Percentiles rank a stretch among this genome's conserved stretches.
phyloP scores from a whole-genome alignment of 2,888 invertebrate species.

The Drosophila merina region DNA sequence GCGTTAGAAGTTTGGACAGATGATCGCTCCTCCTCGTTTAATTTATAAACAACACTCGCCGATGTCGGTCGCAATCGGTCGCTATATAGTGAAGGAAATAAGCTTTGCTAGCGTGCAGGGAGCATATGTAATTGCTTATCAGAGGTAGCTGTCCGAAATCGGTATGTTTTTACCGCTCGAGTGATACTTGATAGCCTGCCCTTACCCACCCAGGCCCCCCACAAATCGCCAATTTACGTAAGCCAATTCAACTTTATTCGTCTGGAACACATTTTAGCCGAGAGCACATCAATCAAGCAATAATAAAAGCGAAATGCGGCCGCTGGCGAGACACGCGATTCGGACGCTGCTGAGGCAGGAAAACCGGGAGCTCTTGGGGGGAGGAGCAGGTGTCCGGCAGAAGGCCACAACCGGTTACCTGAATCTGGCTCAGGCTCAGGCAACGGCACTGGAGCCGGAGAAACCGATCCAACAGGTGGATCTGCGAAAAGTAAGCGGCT shows the following conservation, averaged over 20 bases:
- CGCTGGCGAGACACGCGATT: constrained; percentile 54
- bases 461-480: constrained; percentile 45
- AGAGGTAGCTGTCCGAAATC: constrained; percentile 48
- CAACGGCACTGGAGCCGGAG: constrained; percentile 37
- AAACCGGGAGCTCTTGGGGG: constrained; percentile 20
- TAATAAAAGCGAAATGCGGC: constrained; percentile 48
- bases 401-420: constrained; percentile 65
- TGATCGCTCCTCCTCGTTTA: constrained; percentile 60
- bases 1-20: constrained; percentile 43
- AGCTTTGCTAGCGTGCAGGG: not conserved
- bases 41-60: constrained; percentile 69
- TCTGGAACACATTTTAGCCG: constrained; percentile 15
- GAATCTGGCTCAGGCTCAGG: constrained; percentile 60
- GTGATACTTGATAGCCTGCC: constrained; percentile 32
- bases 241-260: constrained; percentile 21
- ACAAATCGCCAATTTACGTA: constrained; percentile 54
- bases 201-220: constrained; percentile 28
- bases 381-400: constrained; percentile 26
- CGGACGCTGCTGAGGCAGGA: constrained; percentile 37
- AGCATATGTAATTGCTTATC: constrained; percentile 62
- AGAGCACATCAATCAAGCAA: constrained; percentile 32
- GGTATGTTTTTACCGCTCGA: constrained; percentile 44
- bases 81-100: not conserved
- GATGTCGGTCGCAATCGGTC: constrained; percentile 40
- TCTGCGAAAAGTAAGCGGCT: constrained; percentile 25